Percentiles rank a stretch among this genome's conserved stretches.
phyloP scores from a whole-genome alignment of 2,888 invertebrate species.

The Leucoma salicis region DNA sequence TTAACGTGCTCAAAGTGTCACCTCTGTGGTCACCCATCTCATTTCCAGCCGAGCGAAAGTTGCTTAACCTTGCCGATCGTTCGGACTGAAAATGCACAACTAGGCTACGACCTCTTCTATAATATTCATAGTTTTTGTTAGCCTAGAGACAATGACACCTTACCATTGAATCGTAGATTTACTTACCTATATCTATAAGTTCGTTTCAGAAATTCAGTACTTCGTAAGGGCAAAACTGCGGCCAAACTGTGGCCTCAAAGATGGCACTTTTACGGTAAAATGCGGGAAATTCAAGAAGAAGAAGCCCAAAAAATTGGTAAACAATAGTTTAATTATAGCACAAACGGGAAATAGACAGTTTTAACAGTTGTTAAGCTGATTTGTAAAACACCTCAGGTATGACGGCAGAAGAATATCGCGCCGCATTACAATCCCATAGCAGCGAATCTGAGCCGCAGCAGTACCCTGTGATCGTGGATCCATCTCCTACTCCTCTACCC shows the following conservation, averaged over 20 bases:
- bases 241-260: slow-evolving; percentile 63
- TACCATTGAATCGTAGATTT: too few relatives aligned
- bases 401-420: slow-evolving; percentile 60
- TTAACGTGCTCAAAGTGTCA: too few relatives aligned
- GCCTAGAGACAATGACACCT: too few relatives aligned
- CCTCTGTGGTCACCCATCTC: too few relatives aligned
- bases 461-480: slow-evolving; percentile 58
- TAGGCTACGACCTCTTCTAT: too few relatives aligned
- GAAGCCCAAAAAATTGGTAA: slow-evolving; percentile 65
- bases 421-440: slow-evolving; percentile 57
- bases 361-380: neutral
- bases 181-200: too few relatives aligned
- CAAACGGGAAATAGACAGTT: too few relatives aligned
- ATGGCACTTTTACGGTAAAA: slow-evolving; percentile 65
- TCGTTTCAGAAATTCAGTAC: slow-evolving; percentile 40
- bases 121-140: too few relatives aligned
- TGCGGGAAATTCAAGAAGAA: slow-evolving; percentile 63
- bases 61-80: too few relatives aligned
- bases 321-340: neutral
- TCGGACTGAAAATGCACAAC: too few relatives aligned
- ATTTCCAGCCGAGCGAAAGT: too few relatives aligned
- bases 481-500: slow-evolving; percentile 62
- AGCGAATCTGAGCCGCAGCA: slow-evolving; percentile 55
- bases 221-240: slow-evolving; percentile 57
- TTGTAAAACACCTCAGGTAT: slow-evolving; percentile 45